Conservation (phyloP, 2,113 vertebrate species). For the Chloropsis cyanopogon region DNA sequence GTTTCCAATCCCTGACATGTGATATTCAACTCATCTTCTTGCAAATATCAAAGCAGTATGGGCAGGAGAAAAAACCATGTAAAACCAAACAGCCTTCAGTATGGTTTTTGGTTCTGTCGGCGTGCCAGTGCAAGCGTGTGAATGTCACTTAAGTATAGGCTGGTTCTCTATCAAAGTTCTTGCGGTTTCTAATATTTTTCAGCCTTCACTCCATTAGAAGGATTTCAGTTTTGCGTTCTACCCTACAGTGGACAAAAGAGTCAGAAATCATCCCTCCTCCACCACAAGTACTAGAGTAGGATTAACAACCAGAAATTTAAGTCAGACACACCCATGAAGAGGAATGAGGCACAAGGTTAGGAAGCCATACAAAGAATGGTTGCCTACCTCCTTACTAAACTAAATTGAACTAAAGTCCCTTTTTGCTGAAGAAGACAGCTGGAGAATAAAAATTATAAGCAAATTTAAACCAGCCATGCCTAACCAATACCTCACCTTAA, state of each 20-base stretch:
- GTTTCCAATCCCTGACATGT: neutral
- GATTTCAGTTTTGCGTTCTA: neutral
- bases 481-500: constrained; percentile 8
- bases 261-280: neutral
- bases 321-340: constrained; percentile 32
- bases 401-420: neutral
- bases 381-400: constrained; percentile 24
- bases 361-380: constrained; percentile 33
- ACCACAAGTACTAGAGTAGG: neutral
- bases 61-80: neutral
- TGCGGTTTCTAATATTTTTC: constrained; percentile 17
- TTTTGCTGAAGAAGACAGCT: constrained; percentile 25
- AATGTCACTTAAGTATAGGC: neutral
- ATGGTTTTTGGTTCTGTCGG: neutral
- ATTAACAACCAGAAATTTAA: constrained; percentile 41
- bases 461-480: constrained; percentile 32
- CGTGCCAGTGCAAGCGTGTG: accelerated
- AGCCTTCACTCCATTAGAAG: neutral
- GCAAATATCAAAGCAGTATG: neutral
- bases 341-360: constrained; percentile 44
- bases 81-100: neutral
- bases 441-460: constrained; percentile 37
- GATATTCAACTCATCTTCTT: neutral
- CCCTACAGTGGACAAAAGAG: neutral
- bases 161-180: neutral